Base-by-base conservation (phyloP, 1,140 invertebrate species). In the Eciton burchellii region DNA sequence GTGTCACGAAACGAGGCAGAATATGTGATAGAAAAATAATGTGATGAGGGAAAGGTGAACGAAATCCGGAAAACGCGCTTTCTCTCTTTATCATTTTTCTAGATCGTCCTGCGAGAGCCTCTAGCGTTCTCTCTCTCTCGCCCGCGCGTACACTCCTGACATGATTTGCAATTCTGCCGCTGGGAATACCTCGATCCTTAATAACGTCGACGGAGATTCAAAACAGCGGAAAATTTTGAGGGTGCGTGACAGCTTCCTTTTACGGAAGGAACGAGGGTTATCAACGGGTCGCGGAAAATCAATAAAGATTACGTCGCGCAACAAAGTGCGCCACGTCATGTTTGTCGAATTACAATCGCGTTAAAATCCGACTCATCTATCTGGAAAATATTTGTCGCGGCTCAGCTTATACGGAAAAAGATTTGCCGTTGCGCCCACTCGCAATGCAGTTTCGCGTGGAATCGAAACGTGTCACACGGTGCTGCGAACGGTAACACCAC, bases 311-410 rank as follows among this genome's bases (percentile, higher is more conserved):
- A 24, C 4, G 8, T 24, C 2, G 35, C 16, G 29, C n/a, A 81
- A 73, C 79, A 60, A 74, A 62, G 26, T 59, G 43, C 26, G 68
- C 74, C 9, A 59, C 21, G 26, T 85, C 45, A 68, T n/a, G 24
- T 84, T 72, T 81, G 81, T 29, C 29, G 73, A 72, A 84, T 84
- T 6, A 60, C 68, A 86, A 86, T 81, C 56, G 49, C 35, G 52
- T 85, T 84, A 85, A 62, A 63, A 45, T 54, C 52, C 60, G 41
- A 49, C 29, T 60, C 56, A 66, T 71, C 24, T 21, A 19, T 11
- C 49, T 29, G 9, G 43, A 73, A 85, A 84, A 85, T 84, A 85
- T 84, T 85, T 85, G 26, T 57, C 26, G 35, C 41, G 24, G 21
- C 5, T 65, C 21, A 14, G 60, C n/a, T 45, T 63, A 47, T 1